Conservation (phyloP, 2,113 vertebrate genomes). For the Podarcis muralis region DNA sequence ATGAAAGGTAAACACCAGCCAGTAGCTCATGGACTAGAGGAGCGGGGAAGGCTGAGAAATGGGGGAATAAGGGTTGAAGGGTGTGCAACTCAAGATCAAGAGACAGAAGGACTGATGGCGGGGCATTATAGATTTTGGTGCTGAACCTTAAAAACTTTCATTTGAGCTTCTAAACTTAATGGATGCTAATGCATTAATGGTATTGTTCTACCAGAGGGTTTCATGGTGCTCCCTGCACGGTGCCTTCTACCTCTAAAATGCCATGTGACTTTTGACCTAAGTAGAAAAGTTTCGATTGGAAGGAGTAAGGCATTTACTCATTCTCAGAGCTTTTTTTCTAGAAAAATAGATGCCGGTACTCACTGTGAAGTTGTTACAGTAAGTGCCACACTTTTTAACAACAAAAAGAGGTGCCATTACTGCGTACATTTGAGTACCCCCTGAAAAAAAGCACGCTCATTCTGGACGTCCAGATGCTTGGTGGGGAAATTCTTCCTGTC, state of each 20-base stretch:
- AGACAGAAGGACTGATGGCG: background rate
- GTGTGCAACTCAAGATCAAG: background rate
- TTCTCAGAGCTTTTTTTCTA: too few species aligned
- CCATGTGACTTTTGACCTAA: background rate
- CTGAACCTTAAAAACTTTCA: background rate
- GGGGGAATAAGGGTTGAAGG: background rate
- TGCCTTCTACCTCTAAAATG: background rate
- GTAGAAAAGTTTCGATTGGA: background rate
- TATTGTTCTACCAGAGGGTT: background rate
- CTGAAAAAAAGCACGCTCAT: background rate
- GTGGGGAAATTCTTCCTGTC: background rate
- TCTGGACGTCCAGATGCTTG: background rate
- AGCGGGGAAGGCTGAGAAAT: too few species aligned
- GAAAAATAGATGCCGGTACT: too few species aligned
- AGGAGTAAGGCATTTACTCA: background rate
- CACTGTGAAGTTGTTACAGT: too few species aligned
- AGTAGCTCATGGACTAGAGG: background rate
- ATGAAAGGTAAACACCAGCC: background rate
- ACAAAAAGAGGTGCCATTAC: too few species aligned
- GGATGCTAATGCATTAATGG: background rate
- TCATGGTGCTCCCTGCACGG: background rate
- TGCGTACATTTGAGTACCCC: too few species aligned
- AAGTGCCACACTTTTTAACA: too few species aligned
- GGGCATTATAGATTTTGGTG: background rate
- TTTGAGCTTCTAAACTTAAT: background rate